These are phyloP conservation scores for Stenolophus ochropezus DNA, from an alignment of 2,888 invertebrate species.

Conservation along the genomic window DNA sequence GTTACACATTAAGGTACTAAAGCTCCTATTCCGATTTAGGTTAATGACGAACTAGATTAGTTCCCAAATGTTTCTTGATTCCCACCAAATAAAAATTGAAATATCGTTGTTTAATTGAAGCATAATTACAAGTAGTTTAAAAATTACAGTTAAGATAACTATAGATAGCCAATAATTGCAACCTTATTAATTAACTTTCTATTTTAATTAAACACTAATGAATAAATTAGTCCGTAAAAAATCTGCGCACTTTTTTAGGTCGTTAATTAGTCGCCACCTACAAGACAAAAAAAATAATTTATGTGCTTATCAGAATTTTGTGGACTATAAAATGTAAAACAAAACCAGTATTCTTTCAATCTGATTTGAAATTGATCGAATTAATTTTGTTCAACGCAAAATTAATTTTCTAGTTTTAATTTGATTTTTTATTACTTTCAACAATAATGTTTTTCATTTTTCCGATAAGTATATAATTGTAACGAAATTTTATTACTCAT, in stretches of 20 bases:
- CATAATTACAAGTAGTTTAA: neutral
- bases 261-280: neutral
- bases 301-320: neutral
- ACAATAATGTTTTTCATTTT: no score
- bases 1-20: neutral
- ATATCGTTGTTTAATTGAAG: neutral
- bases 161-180: constrained; percentile 10
- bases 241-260: neutral
- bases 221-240: constrained; percentile 11
- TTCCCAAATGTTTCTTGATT: neutral
- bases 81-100: neutral
- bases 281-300: neutral
- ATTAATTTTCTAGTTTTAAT: no score
- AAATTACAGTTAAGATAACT: constrained; percentile 6
- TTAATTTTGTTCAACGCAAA: no score
- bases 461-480: no score
- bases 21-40: neutral
- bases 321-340: neutral
- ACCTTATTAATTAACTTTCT: constrained; percentile 26
- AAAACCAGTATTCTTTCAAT: no score
- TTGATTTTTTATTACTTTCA: no score
- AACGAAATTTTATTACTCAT: no score
- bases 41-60: neutral
- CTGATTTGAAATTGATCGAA: no score
- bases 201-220: constrained; percentile 17